phyloP scores from a whole-genome alignment of 1,140 invertebrate genomes.

The Araneus ventricosus region DNA sequence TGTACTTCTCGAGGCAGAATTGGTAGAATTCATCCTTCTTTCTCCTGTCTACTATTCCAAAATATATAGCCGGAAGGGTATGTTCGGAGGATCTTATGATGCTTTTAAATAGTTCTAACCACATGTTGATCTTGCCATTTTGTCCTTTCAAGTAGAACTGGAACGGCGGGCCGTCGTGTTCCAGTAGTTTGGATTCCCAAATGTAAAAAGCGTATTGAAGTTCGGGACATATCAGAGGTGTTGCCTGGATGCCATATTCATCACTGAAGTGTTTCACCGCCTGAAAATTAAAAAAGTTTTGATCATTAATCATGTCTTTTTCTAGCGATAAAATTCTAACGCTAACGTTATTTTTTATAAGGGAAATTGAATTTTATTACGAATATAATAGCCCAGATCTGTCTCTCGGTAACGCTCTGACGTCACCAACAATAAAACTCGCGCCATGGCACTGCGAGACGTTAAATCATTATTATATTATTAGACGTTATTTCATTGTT shows the following conservation, averaged over 20 bases:
- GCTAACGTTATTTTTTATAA: no score
- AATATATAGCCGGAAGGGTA: conserved; percentile 82
- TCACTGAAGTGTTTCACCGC: conserved; percentile 53
- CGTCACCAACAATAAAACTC: no score
- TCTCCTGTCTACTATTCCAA: conserved; percentile 83
- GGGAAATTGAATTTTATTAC: no score
- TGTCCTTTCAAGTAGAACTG: not conserved
- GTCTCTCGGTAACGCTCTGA: no score
- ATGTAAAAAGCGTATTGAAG: conserved; percentile 12
- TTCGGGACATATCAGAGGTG: not conserved
- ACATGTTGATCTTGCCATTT: not conserved
- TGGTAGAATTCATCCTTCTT: conserved; percentile 79
- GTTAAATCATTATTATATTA: no score
- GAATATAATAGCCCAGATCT: no score
- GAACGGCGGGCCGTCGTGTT: not conserved
- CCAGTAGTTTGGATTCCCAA: conserved; percentile 45
- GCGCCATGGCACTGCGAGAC: no score
- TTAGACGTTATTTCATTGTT: no score
- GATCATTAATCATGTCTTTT: conserved; percentile 51
- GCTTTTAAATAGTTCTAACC: conserved; percentile 78
- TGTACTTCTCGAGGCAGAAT: conserved; percentile 81
- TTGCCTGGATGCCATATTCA: conserved; percentile 23
- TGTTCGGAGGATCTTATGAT: conserved; percentile 57
- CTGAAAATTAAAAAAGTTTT: conserved; percentile 85
- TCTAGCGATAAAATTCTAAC: no score